Conservation (phyloP, 2,113 vertebrate genomes). For the Oostethus manadensis region DNA sequence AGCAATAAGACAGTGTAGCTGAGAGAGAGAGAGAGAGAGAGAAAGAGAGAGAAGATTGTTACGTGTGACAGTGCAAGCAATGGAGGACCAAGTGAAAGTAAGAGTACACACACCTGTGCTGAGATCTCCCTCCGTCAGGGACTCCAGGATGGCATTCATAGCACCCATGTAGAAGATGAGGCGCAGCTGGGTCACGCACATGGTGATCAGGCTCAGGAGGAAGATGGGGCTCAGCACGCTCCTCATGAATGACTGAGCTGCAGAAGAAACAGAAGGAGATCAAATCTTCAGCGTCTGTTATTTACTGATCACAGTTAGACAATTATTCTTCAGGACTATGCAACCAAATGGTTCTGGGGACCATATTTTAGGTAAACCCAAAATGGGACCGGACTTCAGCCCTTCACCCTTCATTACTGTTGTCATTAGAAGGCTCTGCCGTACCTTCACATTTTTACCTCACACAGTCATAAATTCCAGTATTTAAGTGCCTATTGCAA, state of each 20-base stretch:
- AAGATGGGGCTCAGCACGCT: slow-evolving; percentile 94
- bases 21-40: slow-evolving; percentile 28
- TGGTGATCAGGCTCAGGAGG: slow-evolving; percentile 94
- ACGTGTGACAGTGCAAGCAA: background rate
- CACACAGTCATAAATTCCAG: too few species aligned
- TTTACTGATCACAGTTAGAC: background rate
- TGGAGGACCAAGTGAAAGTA: background rate
- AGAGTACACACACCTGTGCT: slow-evolving; percentile 69
- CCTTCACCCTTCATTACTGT: too few species aligned
- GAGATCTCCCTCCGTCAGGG: slow-evolving; percentile 77
- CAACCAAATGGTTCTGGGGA: too few species aligned
- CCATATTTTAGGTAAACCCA: too few species aligned
- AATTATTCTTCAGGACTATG: too few species aligned
- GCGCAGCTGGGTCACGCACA: slow-evolving; percentile 94
- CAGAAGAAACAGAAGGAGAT: slow-evolving; percentile 23
- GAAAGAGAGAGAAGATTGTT: slow-evolving; percentile 11
- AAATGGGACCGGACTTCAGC: too few species aligned
- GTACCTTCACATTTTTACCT: too few species aligned
- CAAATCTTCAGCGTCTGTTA: background rate
- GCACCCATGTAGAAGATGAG: slow-evolving; percentile 99
- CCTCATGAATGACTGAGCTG: slow-evolving; percentile 84
- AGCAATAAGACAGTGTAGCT: slow-evolving; percentile 11
- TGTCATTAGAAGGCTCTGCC: too few species aligned
- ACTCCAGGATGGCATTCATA: slow-evolving; percentile 94
- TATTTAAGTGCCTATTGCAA: too few species aligned